Evolutionary conservation across 1,140 invertebrate genomes (phyloP).

Genomic region (Bombus confusus): DNA sequence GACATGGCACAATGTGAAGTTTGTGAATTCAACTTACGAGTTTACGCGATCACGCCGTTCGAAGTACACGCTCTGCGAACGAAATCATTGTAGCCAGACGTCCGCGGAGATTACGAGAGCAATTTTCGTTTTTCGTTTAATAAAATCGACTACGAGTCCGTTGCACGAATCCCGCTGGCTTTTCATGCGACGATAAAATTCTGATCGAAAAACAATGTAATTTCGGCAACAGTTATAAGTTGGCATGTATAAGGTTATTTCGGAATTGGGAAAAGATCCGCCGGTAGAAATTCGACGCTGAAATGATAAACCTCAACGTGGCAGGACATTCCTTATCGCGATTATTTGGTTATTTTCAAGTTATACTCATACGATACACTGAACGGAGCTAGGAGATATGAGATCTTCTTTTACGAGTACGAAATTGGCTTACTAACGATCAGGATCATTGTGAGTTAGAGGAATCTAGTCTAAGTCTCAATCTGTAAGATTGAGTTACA

Average conservation of each 20-base stretch:
- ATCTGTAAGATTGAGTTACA: too few relatives aligned
- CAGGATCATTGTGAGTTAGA: neutral
- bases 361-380: neutral
- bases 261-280: neutral
- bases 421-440: neutral
- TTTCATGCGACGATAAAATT: constrained; percentile 10
- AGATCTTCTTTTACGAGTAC: neutral
- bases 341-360: neutral
- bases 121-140: constrained; percentile 30
- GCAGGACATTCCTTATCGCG: neutral
- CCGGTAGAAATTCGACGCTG: neutral
- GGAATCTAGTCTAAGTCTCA: too few relatives aligned
- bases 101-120: neutral
- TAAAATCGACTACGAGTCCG: neutral
- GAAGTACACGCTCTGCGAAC: neutral
- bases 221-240: neutral
- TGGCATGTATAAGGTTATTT: constrained; percentile 2
- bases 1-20: neutral
- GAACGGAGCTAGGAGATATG: neutral
- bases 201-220: constrained; percentile 11
- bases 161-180: neutral
- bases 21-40: neutral
- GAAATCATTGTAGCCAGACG: neutral
- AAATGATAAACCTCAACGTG: neutral
- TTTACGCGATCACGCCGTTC: neutral